Base-by-base conservation (phyloP, 2,113 vertebrate genomes). In the Caloenas nicobarica region DNA sequence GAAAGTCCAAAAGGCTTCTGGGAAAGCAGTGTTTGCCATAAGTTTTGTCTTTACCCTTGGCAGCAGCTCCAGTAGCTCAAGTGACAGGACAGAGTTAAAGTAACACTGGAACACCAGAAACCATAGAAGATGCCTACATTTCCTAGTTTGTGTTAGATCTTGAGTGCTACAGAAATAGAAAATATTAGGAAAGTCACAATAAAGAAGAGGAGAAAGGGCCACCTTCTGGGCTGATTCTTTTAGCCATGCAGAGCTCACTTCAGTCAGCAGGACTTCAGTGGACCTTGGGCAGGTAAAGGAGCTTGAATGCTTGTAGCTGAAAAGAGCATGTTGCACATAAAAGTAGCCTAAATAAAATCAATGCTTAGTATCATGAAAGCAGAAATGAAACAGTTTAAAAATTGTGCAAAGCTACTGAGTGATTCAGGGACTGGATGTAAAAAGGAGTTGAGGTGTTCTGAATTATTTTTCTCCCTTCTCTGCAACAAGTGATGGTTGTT, bases 1-100 rank as follows among this genome's bases (percentile, higher is more conserved):
- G 95, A 97, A 96, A 96, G 93, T 83, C 28, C 76, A 86, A 31
- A 70, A 38, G 36, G 25, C 86, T 95, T 62, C 76, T 90, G 76
- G 50, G 60, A 96, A 38, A 24, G 9, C 2, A 28, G 42, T 72
- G 33, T 65, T 91, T 94, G 79, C 76, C 40, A 12, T 68, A n/a
- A 2, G 0, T 78, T 91, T 93, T 31, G 31, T 89, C 66, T 90
- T 86, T 80, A 33, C 48, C 74, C 40, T 88, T 82, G 92, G 71
- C 88, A 91, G 62, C 58, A 77, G 3, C 16, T 77, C n/a, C 68
- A 70, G 46, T 31, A 83, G 40, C 57, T 83, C 13, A 64, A 66
- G 22, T 73, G 71, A 28, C 73, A 87, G 40, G 62, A 48, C 31
- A 79, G 54, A 65, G 57, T 46, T 50, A 65, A 80, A 91, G 62